Conservation (phyloP, 2,888 invertebrate species). For the Cheilosia variabilis region DNA sequence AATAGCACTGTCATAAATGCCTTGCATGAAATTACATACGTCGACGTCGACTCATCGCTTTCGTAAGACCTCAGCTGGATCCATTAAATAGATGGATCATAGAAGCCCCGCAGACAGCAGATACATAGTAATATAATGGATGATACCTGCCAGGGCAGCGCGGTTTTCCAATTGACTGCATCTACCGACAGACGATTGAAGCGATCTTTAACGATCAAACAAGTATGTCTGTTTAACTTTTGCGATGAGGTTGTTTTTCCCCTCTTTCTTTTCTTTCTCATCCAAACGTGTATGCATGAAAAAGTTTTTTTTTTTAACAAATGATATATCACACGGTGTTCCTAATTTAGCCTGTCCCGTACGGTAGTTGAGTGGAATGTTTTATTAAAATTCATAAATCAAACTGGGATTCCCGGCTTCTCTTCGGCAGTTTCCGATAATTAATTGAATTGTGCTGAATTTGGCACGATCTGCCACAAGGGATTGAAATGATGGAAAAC, state of each 20-base stretch:
- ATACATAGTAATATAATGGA: constrained; percentile 51
- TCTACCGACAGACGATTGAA: constrained; percentile 38
- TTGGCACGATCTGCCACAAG: constrained; percentile 59
- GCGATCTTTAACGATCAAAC: constrained; percentile 32
- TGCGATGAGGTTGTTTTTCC: constrained; percentile 21
- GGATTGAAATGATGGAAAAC: constrained; percentile 10
- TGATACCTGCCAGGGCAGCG: constrained; percentile 63
- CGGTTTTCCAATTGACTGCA: constrained; percentile 52
- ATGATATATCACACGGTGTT: constrained; percentile 36
- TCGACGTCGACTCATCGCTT: constrained; percentile 38
- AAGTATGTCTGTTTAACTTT: constrained; percentile 50
- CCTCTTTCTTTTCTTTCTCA: neutral
- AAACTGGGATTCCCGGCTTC: constrained; percentile 15
- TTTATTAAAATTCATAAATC: constrained; percentile 66
- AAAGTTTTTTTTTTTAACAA: constrained; percentile 9
- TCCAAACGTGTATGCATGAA: constrained; percentile 13
- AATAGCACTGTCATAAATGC: constrained; percentile 57
- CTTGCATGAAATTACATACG: constrained; percentile 56
- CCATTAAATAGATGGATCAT: constrained; percentile 34
- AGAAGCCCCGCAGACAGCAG: constrained; percentile 20
- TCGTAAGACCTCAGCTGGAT: constrained; percentile 2
- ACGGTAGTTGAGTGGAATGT: constrained; percentile 55
- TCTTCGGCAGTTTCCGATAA: constrained; percentile 41
- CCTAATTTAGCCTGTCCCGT: constrained; percentile 45
- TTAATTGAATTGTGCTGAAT: constrained; percentile 67